Evolutionary conservation across 2,113 vertebrate species (phyloP).

Genomic region (Lasiurus borealis): DNA sequence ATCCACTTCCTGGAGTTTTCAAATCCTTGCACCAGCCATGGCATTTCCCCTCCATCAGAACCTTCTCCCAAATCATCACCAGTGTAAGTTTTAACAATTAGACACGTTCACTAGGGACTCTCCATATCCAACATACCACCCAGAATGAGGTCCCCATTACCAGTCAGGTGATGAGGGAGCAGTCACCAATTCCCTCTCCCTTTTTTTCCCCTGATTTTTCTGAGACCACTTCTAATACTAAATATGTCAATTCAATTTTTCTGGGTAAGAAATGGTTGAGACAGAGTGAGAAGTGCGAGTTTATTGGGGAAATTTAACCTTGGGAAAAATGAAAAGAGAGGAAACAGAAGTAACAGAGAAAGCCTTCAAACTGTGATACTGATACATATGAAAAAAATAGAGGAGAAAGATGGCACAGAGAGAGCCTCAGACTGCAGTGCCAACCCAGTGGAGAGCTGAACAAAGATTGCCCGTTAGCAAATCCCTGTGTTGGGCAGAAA

Average conservation of each 20-base stretch:
- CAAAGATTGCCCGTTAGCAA: background rate
- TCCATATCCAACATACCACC: background rate
- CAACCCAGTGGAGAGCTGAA: background rate
- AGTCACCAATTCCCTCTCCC: background rate
- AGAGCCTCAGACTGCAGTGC: background rate
- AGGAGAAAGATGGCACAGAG: background rate
- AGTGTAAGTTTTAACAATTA: background rate
- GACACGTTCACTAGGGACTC: background rate
- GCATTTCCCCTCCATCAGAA: background rate
- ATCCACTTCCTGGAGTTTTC: background rate
- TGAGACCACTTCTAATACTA: background rate
- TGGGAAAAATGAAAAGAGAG: background rate
- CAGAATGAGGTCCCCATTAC: background rate
- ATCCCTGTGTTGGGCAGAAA: background rate
- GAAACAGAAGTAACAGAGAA: background rate
- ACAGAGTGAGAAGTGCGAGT: background rate
- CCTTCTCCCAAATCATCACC: background rate
- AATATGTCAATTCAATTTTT: background rate
- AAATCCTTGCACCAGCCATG: background rate
- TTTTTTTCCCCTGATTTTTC: background rate
- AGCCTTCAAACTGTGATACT: background rate
- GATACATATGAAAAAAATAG: background rate
- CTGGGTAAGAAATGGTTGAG: background rate
- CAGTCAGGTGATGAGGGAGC: background rate
- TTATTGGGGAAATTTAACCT: background rate